phyloP scores from a whole-genome alignment of 2,888 invertebrate genomes.

The Nezara viridula region DNA sequence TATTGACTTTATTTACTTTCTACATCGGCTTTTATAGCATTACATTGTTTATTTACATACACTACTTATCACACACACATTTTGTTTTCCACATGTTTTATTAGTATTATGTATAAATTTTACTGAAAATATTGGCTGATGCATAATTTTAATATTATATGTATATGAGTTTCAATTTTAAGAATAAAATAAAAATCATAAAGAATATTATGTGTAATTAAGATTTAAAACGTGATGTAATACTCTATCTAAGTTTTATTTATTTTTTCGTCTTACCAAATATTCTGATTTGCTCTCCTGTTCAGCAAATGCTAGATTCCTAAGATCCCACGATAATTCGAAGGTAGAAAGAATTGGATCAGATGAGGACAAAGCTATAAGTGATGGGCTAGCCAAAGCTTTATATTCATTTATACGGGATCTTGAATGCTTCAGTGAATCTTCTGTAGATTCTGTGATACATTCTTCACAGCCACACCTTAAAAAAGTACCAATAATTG shows the following conservation, averaged over 20 bases:
- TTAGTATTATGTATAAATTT: neutral
- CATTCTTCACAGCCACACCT: constrained; percentile 94
- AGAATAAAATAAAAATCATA: too few species aligned
- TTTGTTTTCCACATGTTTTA: too few species aligned
- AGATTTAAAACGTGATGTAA: neutral
- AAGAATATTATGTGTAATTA: neutral
- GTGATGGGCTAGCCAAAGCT: constrained; percentile 92
- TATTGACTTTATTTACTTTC: too few species aligned
- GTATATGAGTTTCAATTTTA: neutral
- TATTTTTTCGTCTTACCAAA: constrained; percentile 69
- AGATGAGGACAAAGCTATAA: constrained; percentile 91
- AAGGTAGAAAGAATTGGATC: constrained; percentile 96
- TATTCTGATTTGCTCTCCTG: constrained; percentile 95
- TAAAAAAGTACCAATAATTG: constrained; percentile 21
- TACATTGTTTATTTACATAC: too few species aligned
- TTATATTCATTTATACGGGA: constrained; percentile 93
- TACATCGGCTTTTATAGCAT: too few species aligned
- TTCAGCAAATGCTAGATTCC: constrained; percentile 90
- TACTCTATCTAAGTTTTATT: neutral
- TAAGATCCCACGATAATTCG: constrained; percentile 93
- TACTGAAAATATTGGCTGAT: neutral
- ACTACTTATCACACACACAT: too few species aligned
- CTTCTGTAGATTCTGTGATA: constrained; percentile 78
- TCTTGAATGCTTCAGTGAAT: constrained; percentile 79
- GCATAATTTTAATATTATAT: too few species aligned